These are phyloP conservation scores for Cololabis saira DNA, from an alignment of 2,113 vertebrate genomes.

Conservation along the genomic window DNA sequence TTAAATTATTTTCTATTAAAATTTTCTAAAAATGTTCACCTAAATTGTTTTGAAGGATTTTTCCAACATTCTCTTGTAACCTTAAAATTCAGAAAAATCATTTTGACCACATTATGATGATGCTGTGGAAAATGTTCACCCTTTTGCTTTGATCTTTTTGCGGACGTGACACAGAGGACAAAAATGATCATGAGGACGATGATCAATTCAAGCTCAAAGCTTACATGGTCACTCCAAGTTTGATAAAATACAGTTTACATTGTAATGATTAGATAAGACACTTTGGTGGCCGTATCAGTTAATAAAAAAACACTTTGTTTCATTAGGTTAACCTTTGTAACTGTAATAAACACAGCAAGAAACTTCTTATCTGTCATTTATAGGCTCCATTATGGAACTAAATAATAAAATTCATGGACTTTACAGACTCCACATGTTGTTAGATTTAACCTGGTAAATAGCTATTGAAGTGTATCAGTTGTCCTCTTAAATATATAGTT, in stretches of 20 bases:
- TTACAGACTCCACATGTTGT: not conserved
- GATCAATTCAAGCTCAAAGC: not conserved
- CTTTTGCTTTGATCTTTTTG: too few species aligned
- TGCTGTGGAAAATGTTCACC: too few species aligned
- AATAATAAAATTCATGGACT: not conserved
- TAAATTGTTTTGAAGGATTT: too few species aligned
- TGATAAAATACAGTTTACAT: constrained; percentile 1
- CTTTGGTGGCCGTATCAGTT: constrained; percentile 5
- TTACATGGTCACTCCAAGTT: not conserved
- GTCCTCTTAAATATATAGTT: too few species aligned
- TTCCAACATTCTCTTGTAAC: too few species aligned
- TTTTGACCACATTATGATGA: too few species aligned
- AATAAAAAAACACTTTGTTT: not conserved
- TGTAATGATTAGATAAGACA: constrained; percentile 3
- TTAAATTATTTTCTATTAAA: too few species aligned
- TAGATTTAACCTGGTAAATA: not conserved
- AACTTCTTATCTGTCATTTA: constrained; percentile 3
- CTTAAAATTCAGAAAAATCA: too few species aligned
- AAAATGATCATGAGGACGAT: too few species aligned
- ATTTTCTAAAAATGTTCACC: too few species aligned
- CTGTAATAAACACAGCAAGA: not conserved
- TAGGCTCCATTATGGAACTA: not conserved
- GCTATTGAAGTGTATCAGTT: too few species aligned
- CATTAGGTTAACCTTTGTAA: constrained; percentile 18
- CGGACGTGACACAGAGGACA: too few species aligned